These are phyloP conservation scores for Gasterosteus nipponicus DNA, from an alignment of 2,113 vertebrate genomes.

Conservation along the genomic window DNA sequence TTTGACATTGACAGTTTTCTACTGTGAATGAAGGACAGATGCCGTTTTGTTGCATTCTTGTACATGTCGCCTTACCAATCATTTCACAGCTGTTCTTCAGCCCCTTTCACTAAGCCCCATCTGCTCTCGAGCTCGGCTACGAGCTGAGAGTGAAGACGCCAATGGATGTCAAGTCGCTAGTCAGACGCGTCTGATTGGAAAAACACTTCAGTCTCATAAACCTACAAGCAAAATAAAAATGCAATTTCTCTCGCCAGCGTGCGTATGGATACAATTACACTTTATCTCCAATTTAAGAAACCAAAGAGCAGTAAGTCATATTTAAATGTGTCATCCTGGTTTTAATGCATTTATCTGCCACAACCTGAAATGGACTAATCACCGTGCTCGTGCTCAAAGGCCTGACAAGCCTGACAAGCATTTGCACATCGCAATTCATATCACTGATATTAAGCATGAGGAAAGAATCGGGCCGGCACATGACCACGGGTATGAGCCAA, in stretches of 20 bases:
- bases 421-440: background rate
- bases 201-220: background rate
- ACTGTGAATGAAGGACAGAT: slow-evolving; percentile 31
- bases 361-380: background rate
- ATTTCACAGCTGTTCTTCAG: slow-evolving; percentile 53
- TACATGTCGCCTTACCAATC: slow-evolving; percentile 48
- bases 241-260: background rate
- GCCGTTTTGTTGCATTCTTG: slow-evolving; percentile 40
- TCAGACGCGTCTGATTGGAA: slow-evolving; percentile 8
- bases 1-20: slow-evolving; percentile 24
- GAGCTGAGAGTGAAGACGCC: slow-evolving; percentile 25
- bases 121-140: slow-evolving; percentile 41
- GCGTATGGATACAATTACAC: background rate
- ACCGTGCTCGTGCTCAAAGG: background rate
- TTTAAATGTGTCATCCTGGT: background rate
- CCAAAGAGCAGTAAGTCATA: background rate
- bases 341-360: background rate
- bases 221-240: background rate
- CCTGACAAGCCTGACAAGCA: too few relatives aligned
- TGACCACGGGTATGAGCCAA: background rate
- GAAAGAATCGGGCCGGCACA: background rate
- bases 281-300: background rate
- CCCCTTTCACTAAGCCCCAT: slow-evolving; percentile 41
- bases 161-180: background rate
- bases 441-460: background rate